Percentiles rank a stretch among this genome's conserved stretches.
phyloP scores from a whole-genome alignment of 2,888 invertebrate species.

The Idaea dimidiata region DNA sequence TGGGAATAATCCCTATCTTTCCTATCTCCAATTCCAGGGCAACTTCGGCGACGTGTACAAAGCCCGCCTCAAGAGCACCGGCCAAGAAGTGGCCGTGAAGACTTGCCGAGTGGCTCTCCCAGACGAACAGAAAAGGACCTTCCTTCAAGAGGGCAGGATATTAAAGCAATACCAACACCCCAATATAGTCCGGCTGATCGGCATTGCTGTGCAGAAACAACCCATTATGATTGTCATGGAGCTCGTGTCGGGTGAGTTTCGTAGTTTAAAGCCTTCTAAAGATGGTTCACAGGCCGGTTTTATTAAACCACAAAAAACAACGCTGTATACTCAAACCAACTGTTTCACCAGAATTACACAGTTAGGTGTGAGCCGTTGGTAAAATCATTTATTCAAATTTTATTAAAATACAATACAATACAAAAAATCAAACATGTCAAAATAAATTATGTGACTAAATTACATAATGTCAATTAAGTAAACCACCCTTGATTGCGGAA shows the following conservation, averaged over 20 bases:
- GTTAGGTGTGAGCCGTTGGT: too few species aligned
- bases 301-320: too few species aligned
- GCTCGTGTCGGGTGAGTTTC: slow-evolving; percentile 87
- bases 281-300: too few species aligned
- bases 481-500: too few species aligned
- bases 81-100: slow-evolving; percentile 96
- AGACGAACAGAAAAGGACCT: slow-evolving; percentile 96
- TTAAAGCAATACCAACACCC: slow-evolving; percentile 98
- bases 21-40: slow-evolving; percentile 82
- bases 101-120: slow-evolving; percentile 96
- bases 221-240: slow-evolving; percentile 99
- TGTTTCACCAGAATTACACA: too few species aligned
- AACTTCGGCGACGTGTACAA: slow-evolving; percentile 99
- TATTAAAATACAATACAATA: too few species aligned
- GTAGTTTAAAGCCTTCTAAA: background rate
- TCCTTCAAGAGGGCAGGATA: slow-evolving; percentile 96
- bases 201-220: slow-evolving; percentile 98
- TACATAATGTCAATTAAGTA: too few species aligned
- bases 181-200: slow-evolving; percentile 97
- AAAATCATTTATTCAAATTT: too few species aligned
- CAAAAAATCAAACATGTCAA: too few species aligned
- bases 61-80: slow-evolving; percentile 90
- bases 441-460: too few species aligned
- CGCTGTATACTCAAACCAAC: too few species aligned
- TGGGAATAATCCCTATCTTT: slow-evolving; percentile 7